Base-by-base conservation (phyloP, 2,888 invertebrate species). In the Psylliodes chrysocephalus region DNA sequence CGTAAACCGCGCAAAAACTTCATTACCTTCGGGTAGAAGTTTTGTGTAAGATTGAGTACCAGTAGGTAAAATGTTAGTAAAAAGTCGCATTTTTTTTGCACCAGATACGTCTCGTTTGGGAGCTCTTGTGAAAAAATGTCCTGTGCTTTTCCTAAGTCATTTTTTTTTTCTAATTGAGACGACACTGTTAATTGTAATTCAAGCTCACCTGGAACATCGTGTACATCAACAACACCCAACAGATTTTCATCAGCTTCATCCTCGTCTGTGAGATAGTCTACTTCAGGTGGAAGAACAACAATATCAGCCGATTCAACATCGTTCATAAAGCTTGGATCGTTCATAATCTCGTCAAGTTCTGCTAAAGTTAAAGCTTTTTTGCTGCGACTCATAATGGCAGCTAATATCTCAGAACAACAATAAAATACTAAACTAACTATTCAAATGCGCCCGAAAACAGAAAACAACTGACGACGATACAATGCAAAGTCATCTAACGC, bases 101-200 rank as follows among this genome's bases (percentile, higher is more conserved):
- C 28, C 8, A 28, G 28, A 28, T 28, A 6, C 8, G 28, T 4
- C 4, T 6, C 28, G 28, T 8, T 28, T 6, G n/a, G n/a, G n/a
- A n/a, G n/a, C n/a, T n/a, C n/a, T n/a, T n/a, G n/a, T n/a, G n/a
- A n/a, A n/a, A n/a, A n/a, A n/a, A n/a, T n/a, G n/a, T n/a, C 28
- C 8, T 28, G 28, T 28, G 8, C 5, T 28, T 28, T 46, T 15
- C 10, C 12, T 6, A 7, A 6, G 15, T 52, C 35, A 7, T 56
- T 44, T 14, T 52, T 1, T 52, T 33, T 15, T 12, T 7, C 42
- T n/a, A n/a, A n/a, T n/a, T n/a, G n/a, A n/a, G n/a, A n/a, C n/a
- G n/a, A n/a, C n/a, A n/a, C n/a, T n/a, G n/a, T n/a, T n/a, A n/a
- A 42, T 12, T 42, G 42, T 7, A 42, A 42, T 7, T 42, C 42